A percentile compares a stretch with the other conserved stretches of the same genome.
Conservation (phyloP, 2,113 vertebrate species). For the Rhea americana region DNA sequence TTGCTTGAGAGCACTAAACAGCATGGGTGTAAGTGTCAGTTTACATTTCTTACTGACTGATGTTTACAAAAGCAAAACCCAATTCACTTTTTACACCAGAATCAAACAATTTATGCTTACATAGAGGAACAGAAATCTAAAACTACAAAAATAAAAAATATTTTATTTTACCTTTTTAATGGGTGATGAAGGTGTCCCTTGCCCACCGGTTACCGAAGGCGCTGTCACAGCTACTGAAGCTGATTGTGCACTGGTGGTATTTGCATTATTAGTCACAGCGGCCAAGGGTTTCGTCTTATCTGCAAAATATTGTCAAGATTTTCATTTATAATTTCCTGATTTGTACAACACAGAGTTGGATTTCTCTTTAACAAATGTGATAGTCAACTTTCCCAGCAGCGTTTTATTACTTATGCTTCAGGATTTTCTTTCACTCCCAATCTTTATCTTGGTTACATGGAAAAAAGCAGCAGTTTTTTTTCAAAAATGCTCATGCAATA, state of each 20-base stretch:
- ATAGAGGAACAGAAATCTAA: background rate
- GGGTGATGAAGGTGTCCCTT: slow-evolving; percentile 91
- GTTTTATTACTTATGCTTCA: background rate
- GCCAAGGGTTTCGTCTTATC: slow-evolving; percentile 89
- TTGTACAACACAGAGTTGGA: background rate
- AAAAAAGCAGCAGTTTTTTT: background rate
- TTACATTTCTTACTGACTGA: too few relatives aligned
- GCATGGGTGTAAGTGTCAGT: too few relatives aligned
- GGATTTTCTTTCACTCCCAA: background rate
- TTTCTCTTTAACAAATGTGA: background rate
- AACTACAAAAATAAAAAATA: background rate
- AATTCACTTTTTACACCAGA: background rate
- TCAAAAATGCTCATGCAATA: fast-evolving
- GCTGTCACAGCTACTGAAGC: slow-evolving; percentile 78
- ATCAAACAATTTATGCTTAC: background rate
- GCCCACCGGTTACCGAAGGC: slow-evolving; percentile 84
- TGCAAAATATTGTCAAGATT: slow-evolving; percentile 58
- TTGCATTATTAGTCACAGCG: slow-evolving; percentile 81
- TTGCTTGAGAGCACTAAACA: too few relatives aligned
- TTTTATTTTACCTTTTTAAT: slow-evolving; percentile 89
- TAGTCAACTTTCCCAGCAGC: background rate
- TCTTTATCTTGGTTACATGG: background rate
- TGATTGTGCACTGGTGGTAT: slow-evolving; percentile 77
- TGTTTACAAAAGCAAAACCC: background rate
- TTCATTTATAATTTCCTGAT: background rate